phyloP scores from a whole-genome alignment of 2,888 invertebrate genomes.

The Orgyia antiqua region DNA sequence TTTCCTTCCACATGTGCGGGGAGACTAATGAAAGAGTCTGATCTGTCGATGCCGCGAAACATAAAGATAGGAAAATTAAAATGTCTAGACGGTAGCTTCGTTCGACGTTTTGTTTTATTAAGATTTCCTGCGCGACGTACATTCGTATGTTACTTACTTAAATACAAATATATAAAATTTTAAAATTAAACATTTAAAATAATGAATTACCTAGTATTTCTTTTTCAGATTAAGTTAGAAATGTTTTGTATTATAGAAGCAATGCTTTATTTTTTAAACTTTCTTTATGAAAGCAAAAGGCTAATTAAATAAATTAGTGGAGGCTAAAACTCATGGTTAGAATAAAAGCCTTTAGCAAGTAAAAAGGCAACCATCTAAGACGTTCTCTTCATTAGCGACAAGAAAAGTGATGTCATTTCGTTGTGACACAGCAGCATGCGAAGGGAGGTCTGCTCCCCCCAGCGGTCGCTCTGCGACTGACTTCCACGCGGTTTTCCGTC shows the following conservation, averaged over 20 bases:
- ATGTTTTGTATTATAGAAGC: slow-evolving; percentile 11
- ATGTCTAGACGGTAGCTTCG: slow-evolving; percentile 67
- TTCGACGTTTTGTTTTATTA: slow-evolving; percentile 53
- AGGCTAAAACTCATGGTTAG: slow-evolving; percentile 37
- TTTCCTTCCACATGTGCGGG: slow-evolving; percentile 58
- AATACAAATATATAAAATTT: no score
- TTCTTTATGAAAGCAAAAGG: slow-evolving; percentile 16
- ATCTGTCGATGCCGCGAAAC: slow-evolving; percentile 58
- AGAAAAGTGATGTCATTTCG: slow-evolving; percentile 76
- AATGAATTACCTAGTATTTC: slow-evolving; percentile 10
- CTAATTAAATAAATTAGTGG: slow-evolving; percentile 45
- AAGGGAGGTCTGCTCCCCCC: slow-evolving; percentile 62
- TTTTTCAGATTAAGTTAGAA: slow-evolving; percentile 13
- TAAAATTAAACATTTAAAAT: no score
- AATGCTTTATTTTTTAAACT: slow-evolving; percentile 16
- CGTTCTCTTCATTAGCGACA: slow-evolving; percentile 76
- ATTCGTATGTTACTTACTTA: slow-evolving; percentile 18
- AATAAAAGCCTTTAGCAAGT: slow-evolving; percentile 43
- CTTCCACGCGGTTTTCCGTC: slow-evolving; percentile 57
- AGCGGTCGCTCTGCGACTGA: slow-evolving; percentile 67
- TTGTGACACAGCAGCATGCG: slow-evolving; percentile 65
- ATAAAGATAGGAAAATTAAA: slow-evolving; percentile 74
- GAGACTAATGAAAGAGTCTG: slow-evolving; percentile 63
- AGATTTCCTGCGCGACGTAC: slow-evolving; percentile 30
- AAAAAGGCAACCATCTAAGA: slow-evolving; percentile 61